Evolutionary conservation across 1,140 invertebrate species (phyloP).

Genomic region (Steinernema feltiae): DNA sequence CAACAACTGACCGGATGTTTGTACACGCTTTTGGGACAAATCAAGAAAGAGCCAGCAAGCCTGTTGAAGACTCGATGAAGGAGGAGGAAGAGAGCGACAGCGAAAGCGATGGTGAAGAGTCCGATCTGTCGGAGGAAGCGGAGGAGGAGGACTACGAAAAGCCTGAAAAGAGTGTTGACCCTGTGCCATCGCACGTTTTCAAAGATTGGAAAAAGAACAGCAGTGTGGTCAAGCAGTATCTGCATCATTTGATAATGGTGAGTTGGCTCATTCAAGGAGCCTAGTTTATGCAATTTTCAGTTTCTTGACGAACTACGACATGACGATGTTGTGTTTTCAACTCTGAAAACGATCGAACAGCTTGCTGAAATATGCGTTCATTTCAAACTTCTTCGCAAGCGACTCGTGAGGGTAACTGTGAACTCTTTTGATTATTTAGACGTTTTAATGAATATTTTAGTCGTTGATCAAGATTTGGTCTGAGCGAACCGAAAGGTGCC

Average conservation of each 20-base stretch:
- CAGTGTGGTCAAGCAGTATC: constrained; percentile 42
- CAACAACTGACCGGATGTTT: background rate
- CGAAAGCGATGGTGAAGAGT: background rate
- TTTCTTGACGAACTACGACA: constrained; percentile 48
- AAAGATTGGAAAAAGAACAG: constrained; percentile 50
- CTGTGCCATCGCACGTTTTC: background rate
- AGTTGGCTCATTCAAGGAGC: constrained; percentile 15
- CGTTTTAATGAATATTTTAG: background rate
- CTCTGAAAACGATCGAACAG: constrained; percentile 40
- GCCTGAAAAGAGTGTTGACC: background rate
- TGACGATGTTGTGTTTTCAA: constrained; percentile 38
- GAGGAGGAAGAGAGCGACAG: background rate
- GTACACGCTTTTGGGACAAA: background rate
- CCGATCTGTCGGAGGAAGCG: background rate
- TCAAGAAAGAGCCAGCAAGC: background rate
- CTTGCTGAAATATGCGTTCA: constrained; percentile 45
- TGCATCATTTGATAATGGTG: constrained; percentile 42
- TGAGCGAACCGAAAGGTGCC: constrained; percentile 27
- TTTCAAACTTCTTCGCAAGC: constrained; percentile 41
- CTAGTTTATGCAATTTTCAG: constrained; percentile 35
- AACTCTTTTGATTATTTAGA: background rate
- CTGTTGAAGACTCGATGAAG: background rate
- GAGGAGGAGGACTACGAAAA: background rate
- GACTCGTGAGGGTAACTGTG: background rate
- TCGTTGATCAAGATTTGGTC: constrained; percentile 48